These are phyloP conservation scores for Oreotrochilus melanogaster DNA, from an alignment of 2,113 vertebrate genomes.

Conservation along the genomic window DNA sequence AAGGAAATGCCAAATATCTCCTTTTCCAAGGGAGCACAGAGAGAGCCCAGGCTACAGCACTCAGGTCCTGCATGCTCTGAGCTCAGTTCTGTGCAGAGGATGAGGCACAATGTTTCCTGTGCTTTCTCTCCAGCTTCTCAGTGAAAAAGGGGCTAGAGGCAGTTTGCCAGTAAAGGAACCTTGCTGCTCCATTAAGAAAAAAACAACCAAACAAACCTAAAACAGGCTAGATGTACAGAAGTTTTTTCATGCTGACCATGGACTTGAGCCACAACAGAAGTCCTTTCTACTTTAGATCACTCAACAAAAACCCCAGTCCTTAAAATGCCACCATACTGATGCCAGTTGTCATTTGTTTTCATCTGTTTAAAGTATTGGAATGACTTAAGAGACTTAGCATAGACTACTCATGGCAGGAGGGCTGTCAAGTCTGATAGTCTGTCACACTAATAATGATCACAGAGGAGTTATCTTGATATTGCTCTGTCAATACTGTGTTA, in stretches of 20 bases:
- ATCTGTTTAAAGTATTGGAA: not conserved
- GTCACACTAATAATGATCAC: not conserved
- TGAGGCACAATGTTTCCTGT: not conserved
- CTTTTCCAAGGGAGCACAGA: not conserved
- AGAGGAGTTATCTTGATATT: not conserved
- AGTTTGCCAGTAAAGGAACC: not conserved
- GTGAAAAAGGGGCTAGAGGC: not conserved
- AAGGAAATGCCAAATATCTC: not conserved
- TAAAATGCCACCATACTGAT: not conserved
- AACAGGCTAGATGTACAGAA: not conserved
- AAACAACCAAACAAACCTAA: not conserved
- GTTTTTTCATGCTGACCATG: not conserved
- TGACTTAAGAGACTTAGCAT: not conserved
- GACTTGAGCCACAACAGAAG: not conserved
- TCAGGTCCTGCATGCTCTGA: fast-evolving
- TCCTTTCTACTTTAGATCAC: not conserved
- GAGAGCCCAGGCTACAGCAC: not conserved
- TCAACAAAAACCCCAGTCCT: not conserved
- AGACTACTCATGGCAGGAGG: not conserved
- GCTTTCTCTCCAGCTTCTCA: not conserved
- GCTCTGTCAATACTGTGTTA: not conserved
- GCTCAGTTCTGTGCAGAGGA: fast-evolving
- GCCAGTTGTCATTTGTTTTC: not conserved
- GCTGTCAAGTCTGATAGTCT: not conserved
- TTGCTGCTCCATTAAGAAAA: not conserved